Percentiles rank a stretch among this genome's conserved stretches.
Conservation (phyloP, 2,113 vertebrate species). For the Pseudorectes ferrugineus region DNA sequence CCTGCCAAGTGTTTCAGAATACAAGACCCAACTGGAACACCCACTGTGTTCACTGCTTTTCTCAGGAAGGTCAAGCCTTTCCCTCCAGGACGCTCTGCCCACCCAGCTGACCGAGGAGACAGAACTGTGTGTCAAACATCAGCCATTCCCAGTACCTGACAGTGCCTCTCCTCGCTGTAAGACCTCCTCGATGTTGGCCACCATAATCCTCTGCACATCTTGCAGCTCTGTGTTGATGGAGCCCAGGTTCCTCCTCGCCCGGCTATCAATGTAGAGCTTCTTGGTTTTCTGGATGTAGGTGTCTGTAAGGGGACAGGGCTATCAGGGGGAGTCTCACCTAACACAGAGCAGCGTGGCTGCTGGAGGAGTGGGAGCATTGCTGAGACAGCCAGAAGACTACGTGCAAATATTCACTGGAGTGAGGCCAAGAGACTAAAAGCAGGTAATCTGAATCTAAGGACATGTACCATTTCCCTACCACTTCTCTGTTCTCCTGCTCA, state of each 20-base stretch:
- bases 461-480: not conserved
- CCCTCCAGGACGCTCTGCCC: not conserved
- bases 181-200: constrained; percentile 98
- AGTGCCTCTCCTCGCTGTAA: constrained; percentile 94
- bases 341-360: not conserved
- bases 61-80: not conserved
- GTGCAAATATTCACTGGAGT: not conserved
- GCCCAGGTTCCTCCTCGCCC: constrained; percentile 92
- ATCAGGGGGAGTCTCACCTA: not conserved
- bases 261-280: constrained; percentile 96
- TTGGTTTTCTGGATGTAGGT: constrained; percentile 99
- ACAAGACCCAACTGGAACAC: not conserved
- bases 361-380: not conserved
- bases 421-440: not conserved
- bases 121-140: not conserved
- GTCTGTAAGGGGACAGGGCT: constrained; percentile 70
- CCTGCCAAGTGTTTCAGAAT: not conserved
- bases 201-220: constrained; percentile 98
- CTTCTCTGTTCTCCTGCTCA: not conserved
- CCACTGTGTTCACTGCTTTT: not conserved
- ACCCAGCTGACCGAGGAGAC: accelerated
- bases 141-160: constrained; percentile 76
- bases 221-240: constrained; percentile 98
- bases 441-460: not conserved
- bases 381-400: not conserved